Evolutionary conservation across 1,140 invertebrate genomes (phyloP), one percentile per base, ranked within the genome.

Genomic region (Carposina sasakii): DNA sequence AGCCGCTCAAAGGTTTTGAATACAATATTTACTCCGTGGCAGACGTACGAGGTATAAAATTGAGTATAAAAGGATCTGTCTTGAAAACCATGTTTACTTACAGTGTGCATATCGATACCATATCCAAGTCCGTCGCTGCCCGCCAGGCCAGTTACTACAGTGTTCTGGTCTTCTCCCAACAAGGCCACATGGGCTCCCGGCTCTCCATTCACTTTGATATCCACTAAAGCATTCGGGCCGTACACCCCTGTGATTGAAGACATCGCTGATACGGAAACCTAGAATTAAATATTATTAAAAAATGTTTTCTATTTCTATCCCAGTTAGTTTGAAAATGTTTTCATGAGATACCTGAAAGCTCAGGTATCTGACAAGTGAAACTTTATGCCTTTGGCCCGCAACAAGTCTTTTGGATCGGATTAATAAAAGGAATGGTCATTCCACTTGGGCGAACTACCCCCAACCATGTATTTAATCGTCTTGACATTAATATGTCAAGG

Each of bases 41-140:
- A n/a, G n/a, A n/a, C n/a, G n/a, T n/a, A n/a, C n/a, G n/a, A n/a
- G n/a, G n/a, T n/a, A n/a, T n/a, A n/a, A n/a, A n/a, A n/a, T n/a
- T n/a, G n/a, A n/a, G n/a, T n/a, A n/a, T n/a, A 12, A 39, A 28
- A 34, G n/a, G 3, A 6, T 33, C 2, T 13, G 15, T 3, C 33
- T 13, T 2, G 33, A 13, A 2, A 26, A 26, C 5, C 33, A 37
- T 15, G 3, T 39, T 3, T 36, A 13, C n/a, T 57, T 54, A 78
- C 79, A 60, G 63, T 70, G 23, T 73, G 62, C 52, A 77, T 60
- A 46, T 76, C 66, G 10, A 83, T 57, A 12, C 79, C 79, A 21
- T 46, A 66, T 13, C 77, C 79, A 0, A 74, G 60, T 3, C 71
- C 68, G 28, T 76, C 65, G 0, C 13, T 19, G 13, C 28, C 48